Conservation (phyloP, 2,113 vertebrate species). For the Picathartes gymnocephalus region DNA sequence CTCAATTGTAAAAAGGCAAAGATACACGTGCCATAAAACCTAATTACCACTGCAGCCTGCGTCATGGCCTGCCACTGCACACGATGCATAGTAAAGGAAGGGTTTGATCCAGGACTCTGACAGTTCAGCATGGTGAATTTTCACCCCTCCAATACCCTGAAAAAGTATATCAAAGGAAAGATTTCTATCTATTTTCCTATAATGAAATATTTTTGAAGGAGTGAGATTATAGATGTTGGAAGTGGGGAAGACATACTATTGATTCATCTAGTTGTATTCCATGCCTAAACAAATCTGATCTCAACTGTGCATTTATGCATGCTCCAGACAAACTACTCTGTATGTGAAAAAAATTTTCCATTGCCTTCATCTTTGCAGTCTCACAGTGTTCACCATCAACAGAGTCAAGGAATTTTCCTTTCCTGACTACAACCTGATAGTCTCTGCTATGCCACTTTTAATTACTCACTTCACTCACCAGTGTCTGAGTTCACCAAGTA, state of each 20-base stretch:
- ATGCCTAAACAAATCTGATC: not conserved
- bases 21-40: not conserved
- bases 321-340: not conserved
- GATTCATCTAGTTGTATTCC: not conserved
- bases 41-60: not conserved
- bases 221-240: not conserved
- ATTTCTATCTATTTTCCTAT: not conserved
- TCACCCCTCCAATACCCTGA: not conserved
- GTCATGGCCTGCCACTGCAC: not conserved
- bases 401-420: not conserved
- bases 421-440: not conserved
- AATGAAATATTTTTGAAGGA: not conserved
- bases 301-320: not conserved
- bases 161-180: not conserved
- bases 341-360: not conserved
- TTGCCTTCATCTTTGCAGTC: not conserved
- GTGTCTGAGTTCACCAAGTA: not conserved
- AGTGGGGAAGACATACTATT: not conserved
- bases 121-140: not conserved
- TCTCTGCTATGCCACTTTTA: not conserved
- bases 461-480: not conserved
- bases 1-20: conserved; percentile 8
- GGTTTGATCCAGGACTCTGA: not conserved
- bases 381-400: not conserved
- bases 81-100: not conserved